A percentile compares a stretch with the other conserved stretches of the same genome.
Evolutionary conservation across 2,797 vertebrate species (phyloP).

Genomic region (Rhynchonycteris naso): DNA sequence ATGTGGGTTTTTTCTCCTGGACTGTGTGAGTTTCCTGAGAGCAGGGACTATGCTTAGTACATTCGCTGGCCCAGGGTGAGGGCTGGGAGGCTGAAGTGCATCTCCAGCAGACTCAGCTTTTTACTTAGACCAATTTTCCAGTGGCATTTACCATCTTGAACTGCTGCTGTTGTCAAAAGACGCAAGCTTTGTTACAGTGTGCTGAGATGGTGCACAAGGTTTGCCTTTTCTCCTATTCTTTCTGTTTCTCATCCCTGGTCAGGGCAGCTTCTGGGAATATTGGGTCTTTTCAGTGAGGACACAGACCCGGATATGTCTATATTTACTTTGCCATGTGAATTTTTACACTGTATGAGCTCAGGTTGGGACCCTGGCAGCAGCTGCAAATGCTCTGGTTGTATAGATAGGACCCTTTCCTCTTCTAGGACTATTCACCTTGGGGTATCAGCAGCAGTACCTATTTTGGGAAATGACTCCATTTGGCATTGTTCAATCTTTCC

Average conservation of each 20-base stretch:
- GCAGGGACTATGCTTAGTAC: neutral
- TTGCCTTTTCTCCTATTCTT: neutral
- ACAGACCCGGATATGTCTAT: neutral
- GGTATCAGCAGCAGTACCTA: neutral
- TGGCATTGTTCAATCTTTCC: conserved; percentile 31
- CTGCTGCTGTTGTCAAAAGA: neutral
- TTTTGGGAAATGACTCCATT: conserved; percentile 41
- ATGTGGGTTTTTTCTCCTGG: neutral
- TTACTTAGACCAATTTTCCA: neutral
- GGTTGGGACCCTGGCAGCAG: neutral
- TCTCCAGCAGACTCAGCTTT: neutral
- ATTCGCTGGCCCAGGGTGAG: neutral
- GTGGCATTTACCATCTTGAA: neutral
- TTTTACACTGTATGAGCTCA: neutral
- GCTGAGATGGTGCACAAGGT: no score
- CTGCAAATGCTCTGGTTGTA: neutral
- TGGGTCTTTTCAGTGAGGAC: neutral
- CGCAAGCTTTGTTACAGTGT: neutral
- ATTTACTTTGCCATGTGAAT: neutral
- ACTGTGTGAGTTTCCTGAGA: neutral
- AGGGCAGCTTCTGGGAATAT: neutral
- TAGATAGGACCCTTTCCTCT: neutral
- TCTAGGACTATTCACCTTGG: neutral
- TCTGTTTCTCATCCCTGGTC: neutral
- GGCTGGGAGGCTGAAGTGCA: neutral